These are phyloP conservation scores for Myrmophylax atrothorax DNA, from an alignment of 2,113 vertebrate genomes.

Conservation along the genomic window DNA sequence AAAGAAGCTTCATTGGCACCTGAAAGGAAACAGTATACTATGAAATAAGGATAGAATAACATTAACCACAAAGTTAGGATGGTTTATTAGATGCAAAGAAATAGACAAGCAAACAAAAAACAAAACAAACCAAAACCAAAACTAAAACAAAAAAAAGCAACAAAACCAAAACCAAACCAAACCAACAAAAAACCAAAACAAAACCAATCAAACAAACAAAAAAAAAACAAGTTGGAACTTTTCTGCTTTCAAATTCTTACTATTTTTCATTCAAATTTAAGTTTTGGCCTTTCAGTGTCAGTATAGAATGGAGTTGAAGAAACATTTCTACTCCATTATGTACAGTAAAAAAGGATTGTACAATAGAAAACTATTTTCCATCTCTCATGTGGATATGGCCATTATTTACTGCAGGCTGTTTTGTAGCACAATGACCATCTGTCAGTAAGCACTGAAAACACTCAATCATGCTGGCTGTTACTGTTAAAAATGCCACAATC, in stretches of 20 bases:
- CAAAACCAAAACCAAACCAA: too few relatives aligned
- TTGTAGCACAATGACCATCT: slow-evolving; percentile 59
- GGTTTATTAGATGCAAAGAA: not conserved
- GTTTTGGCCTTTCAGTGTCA: not conserved
- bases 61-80: not conserved
- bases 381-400: slow-evolving; percentile 44
- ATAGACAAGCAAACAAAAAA: not conserved
- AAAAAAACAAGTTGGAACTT: not conserved
- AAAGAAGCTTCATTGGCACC: not conserved
- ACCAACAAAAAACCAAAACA: too few relatives aligned
- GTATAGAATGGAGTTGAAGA: not conserved
- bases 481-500: slow-evolving; percentile 49
- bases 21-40: not conserved
- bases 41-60: not conserved
- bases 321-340: not conserved
- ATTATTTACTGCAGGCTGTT: slow-evolving; percentile 57
- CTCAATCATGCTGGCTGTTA: slow-evolving; percentile 26
- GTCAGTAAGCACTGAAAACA: slow-evolving; percentile 47
- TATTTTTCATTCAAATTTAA: not conserved
- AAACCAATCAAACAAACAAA: not conserved
- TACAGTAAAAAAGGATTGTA: not conserved
- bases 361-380: slow-evolving; percentile 40
- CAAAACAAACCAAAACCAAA: not conserved
- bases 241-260: not conserved
- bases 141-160: too few relatives aligned